These are phyloP conservation scores for Tribolium freemani DNA, from an alignment of 2,888 invertebrate genomes.

Conservation along the genomic window DNA sequence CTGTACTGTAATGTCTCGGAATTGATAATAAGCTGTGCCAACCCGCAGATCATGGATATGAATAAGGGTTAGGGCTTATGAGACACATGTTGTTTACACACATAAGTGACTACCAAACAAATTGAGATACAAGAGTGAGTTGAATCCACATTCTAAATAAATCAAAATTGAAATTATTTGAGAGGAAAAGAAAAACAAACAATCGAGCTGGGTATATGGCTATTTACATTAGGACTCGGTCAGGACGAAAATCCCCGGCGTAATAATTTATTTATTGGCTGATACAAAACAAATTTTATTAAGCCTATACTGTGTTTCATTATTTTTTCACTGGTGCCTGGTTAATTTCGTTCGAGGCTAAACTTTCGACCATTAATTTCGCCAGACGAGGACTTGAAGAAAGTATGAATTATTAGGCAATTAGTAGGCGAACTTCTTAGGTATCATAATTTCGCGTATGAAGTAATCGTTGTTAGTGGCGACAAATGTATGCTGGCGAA, in stretches of 20 bases:
- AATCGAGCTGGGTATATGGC: constrained; percentile 13
- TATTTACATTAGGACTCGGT: constrained; percentile 29
- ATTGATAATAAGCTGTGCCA: constrained; percentile 37
- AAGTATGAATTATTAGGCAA: constrained; percentile 40
- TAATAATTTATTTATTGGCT: constrained; percentile 35
- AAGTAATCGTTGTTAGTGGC: constrained; percentile 45
- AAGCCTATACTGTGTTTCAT: constrained; percentile 20
- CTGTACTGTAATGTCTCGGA: constrained; percentile 25
- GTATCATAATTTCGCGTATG: constrained; percentile 47
- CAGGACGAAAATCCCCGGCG: constrained; percentile 4
- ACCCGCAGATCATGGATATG: constrained; percentile 37
- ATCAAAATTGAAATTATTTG: constrained; percentile 32
- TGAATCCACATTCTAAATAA: constrained; percentile 16
- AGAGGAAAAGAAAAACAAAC: constrained; percentile 26
- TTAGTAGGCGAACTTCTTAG: constrained; percentile 43
- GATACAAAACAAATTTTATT: constrained; percentile 32
- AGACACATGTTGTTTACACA: constrained; percentile 36
- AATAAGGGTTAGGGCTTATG: constrained; percentile 36
- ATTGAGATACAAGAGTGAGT: constrained; percentile 28
- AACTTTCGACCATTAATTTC: constrained; percentile 24
- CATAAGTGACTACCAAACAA: constrained; percentile 39
- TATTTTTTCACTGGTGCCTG: constrained; percentile 20
- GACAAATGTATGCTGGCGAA: constrained; percentile 53
- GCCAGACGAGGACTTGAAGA: constrained; percentile 20
- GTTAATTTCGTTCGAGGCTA: constrained; percentile 1